Conservation (phyloP, 2,113 vertebrate genomes). For the Nesoenas mayeri region DNA sequence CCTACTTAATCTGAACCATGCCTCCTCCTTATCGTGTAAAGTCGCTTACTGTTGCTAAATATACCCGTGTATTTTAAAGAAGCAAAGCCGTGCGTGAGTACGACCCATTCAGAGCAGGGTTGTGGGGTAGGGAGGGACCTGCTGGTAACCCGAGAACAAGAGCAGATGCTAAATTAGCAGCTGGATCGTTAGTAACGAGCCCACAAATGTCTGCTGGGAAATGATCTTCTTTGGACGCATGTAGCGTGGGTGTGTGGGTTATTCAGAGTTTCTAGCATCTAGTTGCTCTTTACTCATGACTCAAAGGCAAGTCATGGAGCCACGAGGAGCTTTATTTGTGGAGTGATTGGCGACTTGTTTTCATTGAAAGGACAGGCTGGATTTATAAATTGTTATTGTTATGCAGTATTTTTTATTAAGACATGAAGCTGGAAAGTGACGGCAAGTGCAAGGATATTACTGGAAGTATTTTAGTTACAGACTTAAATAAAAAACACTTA, state of each 20-base stretch:
- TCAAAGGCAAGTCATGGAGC: neutral
- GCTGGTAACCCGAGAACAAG: slow-evolving; percentile 70
- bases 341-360: neutral
- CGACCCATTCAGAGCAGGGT: neutral
- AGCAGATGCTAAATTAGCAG: slow-evolving; percentile 74
- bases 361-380: neutral
- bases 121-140: slow-evolving; percentile 42
- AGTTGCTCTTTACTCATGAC: neutral
- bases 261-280: slow-evolving; percentile 25
- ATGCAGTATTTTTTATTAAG: neutral
- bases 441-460: neutral
- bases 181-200: slow-evolving; percentile 48
- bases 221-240: neutral
- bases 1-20: neutral
- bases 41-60: slow-evolving; percentile 31
- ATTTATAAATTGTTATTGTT: neutral
- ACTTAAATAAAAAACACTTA: neutral
- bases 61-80: slow-evolving; percentile 42
- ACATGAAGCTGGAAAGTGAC: neutral
- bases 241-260: slow-evolving; percentile 31
- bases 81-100: slow-evolving; percentile 16
- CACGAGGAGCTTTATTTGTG: neutral
- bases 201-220: slow-evolving; percentile 53
- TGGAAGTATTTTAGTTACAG: neutral
- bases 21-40: neutral